Evolutionary conservation across 2,888 invertebrate species (phyloP).

Genomic region (Helicoverpa assulta): DNA sequence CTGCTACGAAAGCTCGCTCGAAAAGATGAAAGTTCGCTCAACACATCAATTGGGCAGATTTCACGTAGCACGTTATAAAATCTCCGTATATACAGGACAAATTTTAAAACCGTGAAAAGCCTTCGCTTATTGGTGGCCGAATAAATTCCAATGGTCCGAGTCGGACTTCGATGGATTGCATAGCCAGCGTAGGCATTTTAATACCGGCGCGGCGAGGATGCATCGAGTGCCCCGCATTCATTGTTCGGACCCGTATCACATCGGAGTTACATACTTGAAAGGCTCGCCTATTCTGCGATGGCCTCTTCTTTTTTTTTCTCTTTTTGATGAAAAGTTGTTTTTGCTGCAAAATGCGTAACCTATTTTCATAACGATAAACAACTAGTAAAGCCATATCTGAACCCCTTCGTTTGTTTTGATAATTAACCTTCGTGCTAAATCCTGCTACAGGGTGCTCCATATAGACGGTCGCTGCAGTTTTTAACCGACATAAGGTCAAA

Average conservation of each 20-base stretch:
- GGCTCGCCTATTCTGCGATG: background rate
- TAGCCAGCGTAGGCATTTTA: conserved; percentile 50
- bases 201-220: conserved; percentile 33
- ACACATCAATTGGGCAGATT: too few species aligned
- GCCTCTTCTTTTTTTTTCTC: background rate
- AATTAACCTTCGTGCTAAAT: too few species aligned
- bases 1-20: too few species aligned
- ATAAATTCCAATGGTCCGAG: conserved; percentile 44
- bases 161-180: conserved; percentile 45
- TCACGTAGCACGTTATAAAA: background rate
- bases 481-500: too few species aligned
- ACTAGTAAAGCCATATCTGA: too few species aligned
- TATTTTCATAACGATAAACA: too few species aligned
- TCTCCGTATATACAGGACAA: background rate
- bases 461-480: too few species aligned
- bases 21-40: too few species aligned
- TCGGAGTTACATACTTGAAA: background rate
- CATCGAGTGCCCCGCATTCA: conserved; percentile 50
- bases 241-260: conserved; percentile 16
- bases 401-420: too few species aligned
- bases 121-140: conserved; percentile 25
- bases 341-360: too few species aligned
- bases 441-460: too few species aligned
- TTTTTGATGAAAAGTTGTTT: background rate
- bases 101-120: conserved; percentile 13